Evolutionary conservation across 2,797 vertebrate genomes (phyloP), one percentile per base, ranked within the genome.

Genomic region (Sebastiscus albofasciatus): DNA sequence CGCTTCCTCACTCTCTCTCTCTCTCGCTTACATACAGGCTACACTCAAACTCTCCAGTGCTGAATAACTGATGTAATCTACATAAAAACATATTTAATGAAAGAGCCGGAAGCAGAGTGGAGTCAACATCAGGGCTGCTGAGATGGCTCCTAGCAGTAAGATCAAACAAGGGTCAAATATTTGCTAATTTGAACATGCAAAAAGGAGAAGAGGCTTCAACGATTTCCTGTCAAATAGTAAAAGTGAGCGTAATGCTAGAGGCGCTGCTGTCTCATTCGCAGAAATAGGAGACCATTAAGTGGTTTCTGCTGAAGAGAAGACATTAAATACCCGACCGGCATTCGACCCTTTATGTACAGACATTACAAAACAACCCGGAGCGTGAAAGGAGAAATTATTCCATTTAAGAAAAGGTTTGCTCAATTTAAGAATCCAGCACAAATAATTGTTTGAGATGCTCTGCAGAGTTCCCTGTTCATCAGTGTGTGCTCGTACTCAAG

Each of bases 1-100:
- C 62, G 72, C 72, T 82, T 4, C 4, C 27, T 20, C 46, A 4
- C 2, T 42, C 0, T 42, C 39, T 20, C 46, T 9, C 2, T 42
- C 0, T 42, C 39, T 3, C 39, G 16, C 42, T 46, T 46, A 46
- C 42, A 46, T 46, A 18, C 42, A 46, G 13, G 29, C 64, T 36
- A 59, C 79, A 31, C 55, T 75, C 12, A 80, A 88, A 78, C 75
- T 83, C 89, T 72, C 20, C 20, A 76, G 36, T 16, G n/a, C 29
- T 70, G 76, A 81, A 85, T 87, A 84, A 55, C 49, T 59, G 49
- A 84, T 78, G 64, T 54, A 52, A 92, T 93, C 87, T 82, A 89
- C 83, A 92, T 81, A 80, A 81, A 89, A 82, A 82, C 58, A 80
- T 60, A 70, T 75, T 84, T 77, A 83, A 88, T 69, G 56, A 84